These are phyloP conservation scores for Umimayanthus kanabou DNA, from an alignment of 92 coral and sea anemone genomes.

Conservation along the genomic window DNA sequence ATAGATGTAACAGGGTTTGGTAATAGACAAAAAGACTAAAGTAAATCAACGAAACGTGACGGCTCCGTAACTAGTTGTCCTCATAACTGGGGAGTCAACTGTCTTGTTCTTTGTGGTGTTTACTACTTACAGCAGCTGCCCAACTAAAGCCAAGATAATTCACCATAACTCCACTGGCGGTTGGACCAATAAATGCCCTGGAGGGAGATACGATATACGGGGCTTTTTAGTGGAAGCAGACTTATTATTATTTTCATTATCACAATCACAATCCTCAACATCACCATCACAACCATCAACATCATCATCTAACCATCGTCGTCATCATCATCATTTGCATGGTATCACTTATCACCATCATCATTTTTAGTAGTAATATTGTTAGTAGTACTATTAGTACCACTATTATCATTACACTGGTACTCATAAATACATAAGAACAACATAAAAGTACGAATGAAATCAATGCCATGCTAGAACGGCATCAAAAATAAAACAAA, in stretches of 20 bases:
- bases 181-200: constrained; percentile 92
- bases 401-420: too few species aligned
- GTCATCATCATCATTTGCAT: too few species aligned
- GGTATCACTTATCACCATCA: too few species aligned
- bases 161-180: constrained; percentile 79
- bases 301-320: too few species aligned
- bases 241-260: too few species aligned
- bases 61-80: neutral
- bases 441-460: neutral
- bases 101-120: neutral
- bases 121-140: constrained; percentile 78
- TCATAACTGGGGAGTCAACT: neutral
- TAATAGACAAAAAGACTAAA: neutral
- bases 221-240: too few species aligned
- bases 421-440: neutral
- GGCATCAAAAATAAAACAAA: neutral
- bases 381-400: too few species aligned
- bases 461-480: neutral
- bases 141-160: constrained; percentile 69
- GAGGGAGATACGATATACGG: neutral
- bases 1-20: too few species aligned
- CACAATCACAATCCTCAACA: too few species aligned
- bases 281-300: too few species aligned
- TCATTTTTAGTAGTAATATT: too few species aligned
- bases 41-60: neutral